Base-by-base conservation (phyloP, 2,888 invertebrate genomes). In the Drosophila kanekoi region DNA sequence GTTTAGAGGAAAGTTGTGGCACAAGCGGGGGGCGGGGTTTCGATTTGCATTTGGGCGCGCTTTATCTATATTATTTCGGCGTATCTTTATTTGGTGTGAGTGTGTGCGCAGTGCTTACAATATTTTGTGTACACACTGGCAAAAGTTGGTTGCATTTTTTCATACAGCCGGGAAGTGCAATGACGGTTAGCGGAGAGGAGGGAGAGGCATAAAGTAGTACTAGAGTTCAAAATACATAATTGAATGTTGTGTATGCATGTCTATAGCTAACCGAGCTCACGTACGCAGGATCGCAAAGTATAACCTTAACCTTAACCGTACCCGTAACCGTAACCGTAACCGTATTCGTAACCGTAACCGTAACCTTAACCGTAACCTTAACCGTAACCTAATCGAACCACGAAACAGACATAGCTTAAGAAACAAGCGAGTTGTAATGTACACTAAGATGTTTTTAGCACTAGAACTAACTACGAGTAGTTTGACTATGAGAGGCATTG, bases 401-500 rank as follows among this genome's bases (percentile, higher is more conserved):
- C 28, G 28, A 63, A 58, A 71, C 51, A 62, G 37, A 66, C 60
- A 61, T 58, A 82, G 72, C 58, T 63, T 79, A 81, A 74, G 82
- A 61, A 72, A 66, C 61, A 80, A 76, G 82, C 38, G 59, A 70
- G 73, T 76, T 84, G 83, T 83, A 82, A 73, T 81, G 76, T 87
- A 73, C 53, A 63, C 83, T 77, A 79, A 78, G 82, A 81, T 79
- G 87, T 85, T 84, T 84, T 84, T 81, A 84, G 83, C 82, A 82
- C 82, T 87, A 87, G 85, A 83, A 68, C 23, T 66, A 65, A 72
- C 72, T 33, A 53, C 72, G 37, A 53, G 51, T 73, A 81, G 85
- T 67, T 63, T 67, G 73, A 84, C 72, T 76, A 64, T 69, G 78
- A 60, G 69, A 56, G 68, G 82, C 76, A 66, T 57, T 64, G 64